Conservation (phyloP, 2,888 invertebrate species). For the Xylophagus ater region DNA sequence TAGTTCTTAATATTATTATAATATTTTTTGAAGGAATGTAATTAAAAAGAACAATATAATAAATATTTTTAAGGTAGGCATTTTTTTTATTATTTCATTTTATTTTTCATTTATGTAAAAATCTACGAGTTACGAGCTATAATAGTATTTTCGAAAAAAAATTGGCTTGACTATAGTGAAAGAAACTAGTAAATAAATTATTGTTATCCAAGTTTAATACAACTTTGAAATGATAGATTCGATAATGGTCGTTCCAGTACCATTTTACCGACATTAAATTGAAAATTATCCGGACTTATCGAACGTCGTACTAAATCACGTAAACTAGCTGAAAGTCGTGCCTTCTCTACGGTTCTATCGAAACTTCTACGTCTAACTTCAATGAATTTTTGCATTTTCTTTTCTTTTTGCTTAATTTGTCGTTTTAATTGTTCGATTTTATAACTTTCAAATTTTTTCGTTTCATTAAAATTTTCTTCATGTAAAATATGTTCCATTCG, state of each 20-base stretch:
- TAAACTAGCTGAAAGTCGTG: slow-evolving; percentile 35
- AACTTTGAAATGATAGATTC: slow-evolving; percentile 11
- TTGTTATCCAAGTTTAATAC: slow-evolving; percentile 7
- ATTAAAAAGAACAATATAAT: too few species aligned
- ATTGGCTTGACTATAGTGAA: too few species aligned
- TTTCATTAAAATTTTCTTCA: slow-evolving; percentile 34
- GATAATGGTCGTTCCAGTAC: slow-evolving; percentile 10
- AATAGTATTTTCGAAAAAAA: too few species aligned
- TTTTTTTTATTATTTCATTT: too few species aligned
- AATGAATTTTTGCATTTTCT: slow-evolving; percentile 30
- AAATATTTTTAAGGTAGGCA: too few species aligned
- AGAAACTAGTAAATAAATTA: slow-evolving; percentile 3
- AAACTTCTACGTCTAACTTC: slow-evolving; percentile 29
- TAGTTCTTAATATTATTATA: neutral
- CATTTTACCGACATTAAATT: slow-evolving; percentile 4
- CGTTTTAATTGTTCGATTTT: slow-evolving; percentile 29
- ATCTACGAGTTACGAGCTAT: too few species aligned
- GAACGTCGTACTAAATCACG: slow-evolving; percentile 35
- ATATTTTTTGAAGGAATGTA: too few species aligned
- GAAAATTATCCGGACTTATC: slow-evolving; percentile 30
- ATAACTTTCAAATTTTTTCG: slow-evolving; percentile 27
- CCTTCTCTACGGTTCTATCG: slow-evolving; percentile 30
- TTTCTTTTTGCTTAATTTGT: slow-evolving; percentile 30
- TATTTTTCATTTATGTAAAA: too few species aligned
- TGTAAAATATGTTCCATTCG: slow-evolving; percentile 33